A percentile compares a stretch with the other conserved stretches of the same genome.
phyloP scores from a whole-genome alignment of 1,140 invertebrate genomes.

The Aphaenogaster floridana region DNA sequence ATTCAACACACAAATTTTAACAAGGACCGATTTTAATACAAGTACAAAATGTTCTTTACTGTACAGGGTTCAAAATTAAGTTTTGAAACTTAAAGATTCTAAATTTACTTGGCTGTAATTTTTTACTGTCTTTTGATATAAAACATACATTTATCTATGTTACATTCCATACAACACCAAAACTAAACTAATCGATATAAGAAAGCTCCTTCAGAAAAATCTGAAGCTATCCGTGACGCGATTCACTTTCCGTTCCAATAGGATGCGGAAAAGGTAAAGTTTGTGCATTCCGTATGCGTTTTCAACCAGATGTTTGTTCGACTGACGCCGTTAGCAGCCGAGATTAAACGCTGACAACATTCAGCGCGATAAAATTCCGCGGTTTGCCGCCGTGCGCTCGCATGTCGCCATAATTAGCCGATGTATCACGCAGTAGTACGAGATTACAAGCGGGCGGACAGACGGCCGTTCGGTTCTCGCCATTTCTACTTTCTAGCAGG shows the following conservation, averaged over 20 bases:
- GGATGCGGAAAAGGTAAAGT: not conserved
- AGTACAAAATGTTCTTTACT: too few species aligned
- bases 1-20: too few species aligned
- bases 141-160: not conserved
- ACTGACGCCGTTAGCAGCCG: not conserved
- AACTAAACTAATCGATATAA: not conserved
- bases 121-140: not conserved
- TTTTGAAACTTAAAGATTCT: not conserved
- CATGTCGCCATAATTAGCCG: constrained; percentile 37
- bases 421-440: not conserved
- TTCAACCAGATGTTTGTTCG: not conserved
- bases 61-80: not conserved
- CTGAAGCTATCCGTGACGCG: not conserved
- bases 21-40: too few species aligned
- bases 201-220: not conserved
- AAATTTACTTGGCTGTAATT: not conserved
- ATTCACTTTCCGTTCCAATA: not conserved
- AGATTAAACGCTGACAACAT: constrained; percentile 16
- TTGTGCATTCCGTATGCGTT: not conserved
- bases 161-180: not conserved
- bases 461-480: not conserved
- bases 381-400: not conserved
- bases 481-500: constrained; percentile 21
- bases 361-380: constrained; percentile 28
- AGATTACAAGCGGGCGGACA: constrained; percentile 15